Base-by-base conservation (phyloP, 2,797 vertebrate species). In the Ispidina lecontei region DNA sequence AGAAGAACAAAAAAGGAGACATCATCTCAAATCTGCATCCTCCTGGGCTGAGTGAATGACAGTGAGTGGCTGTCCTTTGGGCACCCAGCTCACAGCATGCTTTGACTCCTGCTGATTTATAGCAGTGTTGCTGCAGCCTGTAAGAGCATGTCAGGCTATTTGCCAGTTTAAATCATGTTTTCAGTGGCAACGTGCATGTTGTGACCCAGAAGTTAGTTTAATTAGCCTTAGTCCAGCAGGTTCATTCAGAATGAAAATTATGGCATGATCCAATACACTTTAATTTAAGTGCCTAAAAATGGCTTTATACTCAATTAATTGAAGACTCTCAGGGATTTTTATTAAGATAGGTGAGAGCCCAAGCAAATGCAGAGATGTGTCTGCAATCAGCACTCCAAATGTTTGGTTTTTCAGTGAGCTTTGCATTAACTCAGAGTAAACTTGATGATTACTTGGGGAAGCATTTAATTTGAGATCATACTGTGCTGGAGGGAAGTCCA, bases 271-370 rank as follows among this genome's bases (percentile, higher is more conserved):
- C 85, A 75, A 58, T 96, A 84, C 92, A 91, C 96, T 97, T 97
- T 95, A 97, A 97, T 97, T 96, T 96, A 97, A 95, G 92, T 76
- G 60, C 28, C 7, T 97, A 91, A 55, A 95, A 96, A 96, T 95
- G 89, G 74, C 68, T 97, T 96, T 95, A 88, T 97, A 97, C 97
- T 97, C 73, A 97, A 97, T 98, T 97, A 97, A 92, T 92, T 94
- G 93, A 94, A 95, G 83, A 72, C 72, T 92, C 85, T 76, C 81
- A 69, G 75, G 55, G 81, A 88, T 71, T 37, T 85, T 93, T 94
- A 81, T 92, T 93, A 97, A 96, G 77, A 56, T 69, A 41, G 78
- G 31, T 90, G 62, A 81, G 80, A 77, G 74, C 72, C 87, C 20
- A 52, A 59, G 39, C 23, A 87, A 84, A 71, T 83, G 60, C 76